Conservation (phyloP, 2,888 invertebrate genomes). For the Luffia ferchaultella region DNA sequence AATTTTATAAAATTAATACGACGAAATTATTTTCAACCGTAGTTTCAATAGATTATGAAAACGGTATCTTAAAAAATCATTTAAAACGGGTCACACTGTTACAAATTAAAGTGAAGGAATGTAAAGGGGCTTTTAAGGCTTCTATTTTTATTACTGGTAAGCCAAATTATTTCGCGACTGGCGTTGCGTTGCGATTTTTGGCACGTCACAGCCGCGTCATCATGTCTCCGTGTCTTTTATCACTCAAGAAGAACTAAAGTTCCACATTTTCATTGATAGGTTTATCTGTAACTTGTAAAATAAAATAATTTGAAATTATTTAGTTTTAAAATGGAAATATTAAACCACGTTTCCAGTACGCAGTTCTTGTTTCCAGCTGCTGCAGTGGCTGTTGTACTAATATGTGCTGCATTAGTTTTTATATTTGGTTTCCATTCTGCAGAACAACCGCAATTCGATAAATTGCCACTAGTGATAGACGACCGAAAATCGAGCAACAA, state of each 20-base stretch:
- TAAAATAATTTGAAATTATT: no score
- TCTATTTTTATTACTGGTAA: not conserved
- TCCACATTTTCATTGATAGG: conserved; percentile 48
- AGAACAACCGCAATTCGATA: conserved; percentile 82
- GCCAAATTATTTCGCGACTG: not conserved
- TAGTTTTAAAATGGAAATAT: conserved; percentile 61
- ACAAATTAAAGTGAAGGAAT: no score
- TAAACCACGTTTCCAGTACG: conserved; percentile 64
- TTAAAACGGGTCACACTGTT: no score
- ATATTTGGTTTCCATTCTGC: conserved; percentile 82
- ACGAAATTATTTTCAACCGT: no score
- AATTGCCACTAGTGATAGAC: conserved; percentile 68
- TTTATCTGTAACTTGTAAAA: conserved; percentile 52
- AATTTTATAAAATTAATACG: no score
- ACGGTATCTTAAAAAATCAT: no score
- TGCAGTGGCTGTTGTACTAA: conserved; percentile 70
- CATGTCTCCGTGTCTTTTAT: conserved; percentile 69
- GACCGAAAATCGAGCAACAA: conserved; percentile 74
- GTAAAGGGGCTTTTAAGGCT: no score
- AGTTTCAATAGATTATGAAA: no score
- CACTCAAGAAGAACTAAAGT: conserved; percentile 42
- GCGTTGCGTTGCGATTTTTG: conserved; percentile 41
- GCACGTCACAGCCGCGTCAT: conserved; percentile 77
- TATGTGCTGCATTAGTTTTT: conserved; percentile 78
- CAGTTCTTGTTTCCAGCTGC: conserved; percentile 65